Conservation (phyloP, 2,113 vertebrate genomes). For the Mastomys natalensis region DNA sequence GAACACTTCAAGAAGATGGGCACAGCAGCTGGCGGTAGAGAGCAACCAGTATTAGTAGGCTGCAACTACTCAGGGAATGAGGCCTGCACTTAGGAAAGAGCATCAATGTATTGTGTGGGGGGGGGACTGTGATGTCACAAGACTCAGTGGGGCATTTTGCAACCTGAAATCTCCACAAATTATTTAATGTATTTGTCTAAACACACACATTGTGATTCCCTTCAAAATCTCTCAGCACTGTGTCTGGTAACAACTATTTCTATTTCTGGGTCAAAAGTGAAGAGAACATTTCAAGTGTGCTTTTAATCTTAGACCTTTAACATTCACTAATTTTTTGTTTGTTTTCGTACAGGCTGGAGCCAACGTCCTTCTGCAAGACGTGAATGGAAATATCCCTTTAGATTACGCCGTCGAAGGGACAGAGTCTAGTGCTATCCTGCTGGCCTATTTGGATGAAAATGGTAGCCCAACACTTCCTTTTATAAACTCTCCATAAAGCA, state of each 20-base stretch:
- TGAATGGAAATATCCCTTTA: conserved; percentile 93
- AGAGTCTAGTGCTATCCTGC: conserved; percentile 93
- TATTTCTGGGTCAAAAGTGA: background rate
- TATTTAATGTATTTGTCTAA: background rate
- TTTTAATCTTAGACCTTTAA: background rate
- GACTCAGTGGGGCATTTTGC: background rate
- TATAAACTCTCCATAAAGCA: background rate
- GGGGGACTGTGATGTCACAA: background rate
- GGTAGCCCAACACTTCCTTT: conserved; percentile 86
- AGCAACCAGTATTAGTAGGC: rapidly evolving
- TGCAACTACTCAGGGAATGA: background rate
- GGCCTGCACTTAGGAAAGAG: too few relatives aligned
- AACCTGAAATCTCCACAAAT: background rate
- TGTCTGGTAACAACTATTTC: background rate
- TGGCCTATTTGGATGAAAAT: conserved; percentile 94
- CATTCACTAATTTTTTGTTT: background rate
- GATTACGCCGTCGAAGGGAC: conserved; percentile 95
- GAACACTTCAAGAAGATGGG: too few relatives aligned
- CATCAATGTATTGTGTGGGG: too few relatives aligned
- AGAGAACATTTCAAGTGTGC: background rate
- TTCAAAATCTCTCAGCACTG: background rate
- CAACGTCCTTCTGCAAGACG: conserved; percentile 95
- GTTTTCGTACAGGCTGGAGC: conserved; percentile 90
- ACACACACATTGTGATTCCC: background rate
- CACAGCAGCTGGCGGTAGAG: rapidly evolving